Evolutionary conservation across 2,797 vertebrate species (phyloP), one percentile per base, ranked within the genome.

Genomic region (Enteromius mattozi): DNA sequence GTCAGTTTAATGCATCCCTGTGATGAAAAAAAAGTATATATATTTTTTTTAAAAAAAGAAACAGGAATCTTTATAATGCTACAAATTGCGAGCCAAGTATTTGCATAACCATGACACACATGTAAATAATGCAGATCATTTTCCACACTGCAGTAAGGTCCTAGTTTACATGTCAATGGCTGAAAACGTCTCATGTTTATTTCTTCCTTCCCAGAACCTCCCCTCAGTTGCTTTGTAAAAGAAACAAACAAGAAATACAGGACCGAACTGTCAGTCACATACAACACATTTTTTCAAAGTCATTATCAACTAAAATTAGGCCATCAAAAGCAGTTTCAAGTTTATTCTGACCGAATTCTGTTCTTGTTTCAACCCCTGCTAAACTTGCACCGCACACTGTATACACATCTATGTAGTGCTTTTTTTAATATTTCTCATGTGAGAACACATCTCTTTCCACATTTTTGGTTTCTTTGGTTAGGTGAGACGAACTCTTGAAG

Each of bases 221-320:
- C 3, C 4, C 45, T 51, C 27, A 12, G 14, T 17, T 27, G 12
- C 84, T 70, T 69, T 63, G 61, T 63, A 16, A 59, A 80, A 70
- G 10, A n/a, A 16, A 21, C 56, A 74, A 92, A 92, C 90, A 21
- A 69, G 92, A 91, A 89, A 72, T 87, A 91, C 93, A 89, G 82
- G 88, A 88, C 16, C 7, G 54, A 9, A 82, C 69, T 70, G 86
- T 92, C 59, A 33, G 47, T 27, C 42, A 5, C 14, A 54, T 7
- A 59, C 24, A 1, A n/a, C 1, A 24, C 1, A 24, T 24, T 83
- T 12, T 8, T 71, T 74, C 33, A 80, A 19, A 42, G 14, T 45
- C 37, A 49, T 86, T 82, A 3, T 47, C 9, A 14, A 2, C 49
- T 86, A 74, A 72, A 89, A 69, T 70, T 59, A 40, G 30, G 35